phyloP scores from a whole-genome alignment of 2,888 invertebrate genomes.

The Sycophila texana region DNA sequence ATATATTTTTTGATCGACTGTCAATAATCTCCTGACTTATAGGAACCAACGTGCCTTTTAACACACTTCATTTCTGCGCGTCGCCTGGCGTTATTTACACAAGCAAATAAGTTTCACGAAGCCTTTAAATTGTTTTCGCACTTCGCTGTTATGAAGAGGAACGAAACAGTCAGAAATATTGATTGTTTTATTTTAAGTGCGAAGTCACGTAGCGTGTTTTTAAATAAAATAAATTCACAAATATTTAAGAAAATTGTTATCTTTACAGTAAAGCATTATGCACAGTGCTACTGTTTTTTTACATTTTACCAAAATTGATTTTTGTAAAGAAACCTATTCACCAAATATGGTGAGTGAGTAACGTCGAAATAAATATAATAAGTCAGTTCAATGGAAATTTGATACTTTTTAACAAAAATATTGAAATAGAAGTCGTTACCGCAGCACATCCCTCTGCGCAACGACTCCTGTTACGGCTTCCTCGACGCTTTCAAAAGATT shows the following conservation, averaged over 20 bases:
- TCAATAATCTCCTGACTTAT: constrained; percentile 25
- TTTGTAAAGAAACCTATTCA: too few species aligned
- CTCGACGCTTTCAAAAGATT: background rate
- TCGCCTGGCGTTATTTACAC: background rate
- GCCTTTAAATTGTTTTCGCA: constrained; percentile 1
- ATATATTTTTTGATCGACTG: background rate
- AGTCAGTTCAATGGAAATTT: too few species aligned
- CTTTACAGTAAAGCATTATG: too few species aligned
- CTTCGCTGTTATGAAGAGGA: background rate
- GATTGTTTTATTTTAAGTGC: constrained; percentile 15
- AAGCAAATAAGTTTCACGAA: constrained; percentile 3
- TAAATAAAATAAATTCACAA: too few species aligned
- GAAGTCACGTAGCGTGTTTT: background rate
- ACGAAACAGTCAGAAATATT: background rate
- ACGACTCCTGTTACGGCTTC: background rate
- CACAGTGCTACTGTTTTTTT: too few species aligned
- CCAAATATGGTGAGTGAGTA: too few species aligned
- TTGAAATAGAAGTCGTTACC: too few species aligned
- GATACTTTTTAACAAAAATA: too few species aligned
- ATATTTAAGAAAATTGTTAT: too few species aligned
- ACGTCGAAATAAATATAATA: too few species aligned
- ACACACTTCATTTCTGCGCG: constrained; percentile 3
- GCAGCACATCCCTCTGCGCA: background rate
- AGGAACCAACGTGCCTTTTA: background rate
- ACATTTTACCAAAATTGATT: too few species aligned